A percentile compares a stretch with the other conserved stretches of the same genome.
Conservation (phyloP, 2,797 vertebrate genomes). For the Heterohyrax brucei region DNA sequence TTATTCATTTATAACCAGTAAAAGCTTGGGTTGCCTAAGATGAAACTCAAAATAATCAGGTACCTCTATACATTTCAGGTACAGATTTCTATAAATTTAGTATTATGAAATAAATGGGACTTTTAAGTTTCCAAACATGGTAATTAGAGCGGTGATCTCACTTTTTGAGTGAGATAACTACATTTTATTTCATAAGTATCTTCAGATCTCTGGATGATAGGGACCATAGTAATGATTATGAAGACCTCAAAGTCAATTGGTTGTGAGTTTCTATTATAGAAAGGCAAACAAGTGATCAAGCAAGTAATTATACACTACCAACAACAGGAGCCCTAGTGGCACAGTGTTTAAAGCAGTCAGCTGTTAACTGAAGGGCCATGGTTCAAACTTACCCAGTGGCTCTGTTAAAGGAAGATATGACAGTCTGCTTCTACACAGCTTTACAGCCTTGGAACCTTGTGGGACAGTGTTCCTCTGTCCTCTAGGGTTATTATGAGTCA, state of each 20-base stretch:
- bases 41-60: slow-evolving; percentile 21
- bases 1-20: neutral
- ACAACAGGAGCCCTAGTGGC: neutral
- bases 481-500: neutral
- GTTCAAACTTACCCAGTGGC: too few relatives aligned
- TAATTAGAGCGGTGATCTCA: neutral
- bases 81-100: neutral
- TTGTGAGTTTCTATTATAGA: neutral
- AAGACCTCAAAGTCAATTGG: neutral
- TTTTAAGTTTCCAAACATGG: neutral
- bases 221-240: neutral
- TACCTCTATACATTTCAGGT: neutral
- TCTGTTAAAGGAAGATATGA: neutral
- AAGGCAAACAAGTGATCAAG: slow-evolving; percentile 3
- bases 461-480: neutral
- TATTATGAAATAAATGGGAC: slow-evolving; percentile 21
- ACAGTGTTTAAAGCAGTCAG: too few relatives aligned
- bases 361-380: too few relatives aligned
- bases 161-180: neutral
- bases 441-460: too few relatives aligned
- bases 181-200: neutral
- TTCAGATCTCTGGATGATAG: neutral
- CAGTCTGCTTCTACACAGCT: too few relatives aligned
- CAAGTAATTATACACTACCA: neutral
- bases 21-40: slow-evolving; percentile 68